Base-by-base conservation (phyloP, 2,797 vertebrate genomes). In the Hippocampus kuda region DNA sequence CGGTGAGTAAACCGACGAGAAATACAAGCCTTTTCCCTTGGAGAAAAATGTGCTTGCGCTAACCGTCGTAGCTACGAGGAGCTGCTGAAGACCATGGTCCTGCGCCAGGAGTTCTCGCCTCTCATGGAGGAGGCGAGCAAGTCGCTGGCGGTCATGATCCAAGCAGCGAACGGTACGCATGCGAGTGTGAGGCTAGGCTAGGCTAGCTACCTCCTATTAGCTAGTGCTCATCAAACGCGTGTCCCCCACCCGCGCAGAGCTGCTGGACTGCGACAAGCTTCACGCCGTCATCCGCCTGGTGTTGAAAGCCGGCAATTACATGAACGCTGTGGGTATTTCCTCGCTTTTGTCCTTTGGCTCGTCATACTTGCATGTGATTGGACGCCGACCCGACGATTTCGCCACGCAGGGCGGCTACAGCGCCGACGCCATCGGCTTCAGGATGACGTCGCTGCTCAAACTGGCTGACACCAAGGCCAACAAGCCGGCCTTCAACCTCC, bases 401-500 rank as follows among this genome's bases (percentile, higher is more conserved):
- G 46, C 79, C 75, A 24, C 73, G 69, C 83, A 94, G 93, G 94
- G 92, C 1, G 91, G 92, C 60, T 90, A 90, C 64, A 92, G 89
- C 2, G 92, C 90, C 48, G 89, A 88, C 42, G 92, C 89, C 3
- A 88, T 91, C 0, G 93, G 93, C 24, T 95, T 94, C 83, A 90
- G 90, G 76, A 89, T 93, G 83, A 65, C 88, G 9, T 94, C 93
- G 7, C 86, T 94, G 51, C 90, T 93, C 26, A 91, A 90, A 59
- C 82, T 94, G 71, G 91, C 90, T 0, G 93, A 94, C 88, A 94
- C 93, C 41, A 93, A 92, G 72, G 93, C 92, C 73, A 94, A 93
- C 78, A 90, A 89, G 75, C 93, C 93, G 0, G 92, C 91, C 72
- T 89, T 93, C 90, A 93, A 93, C 77, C 92, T 94, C 49, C 87